These are phyloP conservation scores for Gambusia affinis DNA, from an alignment of 2,113 vertebrate species.

Conservation along the genomic window DNA sequence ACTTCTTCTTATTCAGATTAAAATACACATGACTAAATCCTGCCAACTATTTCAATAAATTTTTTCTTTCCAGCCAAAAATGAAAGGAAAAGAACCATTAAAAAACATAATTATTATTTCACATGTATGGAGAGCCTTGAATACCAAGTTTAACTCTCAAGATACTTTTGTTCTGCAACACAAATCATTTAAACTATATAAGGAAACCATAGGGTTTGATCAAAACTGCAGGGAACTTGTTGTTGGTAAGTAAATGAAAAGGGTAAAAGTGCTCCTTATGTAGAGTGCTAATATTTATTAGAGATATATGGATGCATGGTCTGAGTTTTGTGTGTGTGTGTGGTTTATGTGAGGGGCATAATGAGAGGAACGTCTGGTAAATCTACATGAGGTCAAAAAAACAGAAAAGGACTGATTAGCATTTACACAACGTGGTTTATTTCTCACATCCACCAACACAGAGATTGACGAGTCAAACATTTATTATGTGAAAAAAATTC, in stretches of 20 bases:
- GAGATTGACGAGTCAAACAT: slow-evolving; percentile 7
- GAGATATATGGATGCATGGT: not conserved
- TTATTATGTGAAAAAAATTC: slow-evolving; percentile 25
- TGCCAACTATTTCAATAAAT: not conserved
- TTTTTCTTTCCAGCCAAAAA: not conserved
- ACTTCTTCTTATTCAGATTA: not conserved
- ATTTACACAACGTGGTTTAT: slow-evolving; percentile 9
- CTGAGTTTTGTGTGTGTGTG: not conserved
- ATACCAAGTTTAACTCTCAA: not conserved
- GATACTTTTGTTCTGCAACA: no score
- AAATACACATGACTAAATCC: no score
- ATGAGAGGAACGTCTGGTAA: not conserved
- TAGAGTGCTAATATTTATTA: not conserved
- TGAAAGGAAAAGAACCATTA: not conserved
- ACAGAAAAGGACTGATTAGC: not conserved
- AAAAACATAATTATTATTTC: not conserved
- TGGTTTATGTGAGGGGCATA: not conserved
- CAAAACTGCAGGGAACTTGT: not conserved
- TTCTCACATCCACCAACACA: slow-evolving; percentile 27
- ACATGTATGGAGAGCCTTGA: not conserved
- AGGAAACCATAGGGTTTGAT: no score
- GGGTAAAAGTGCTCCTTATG: not conserved
- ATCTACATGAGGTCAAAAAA: not conserved
- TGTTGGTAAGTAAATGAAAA: not conserved
- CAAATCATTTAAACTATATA: no score